phyloP scores from a whole-genome alignment of 2,888 invertebrate genomes.

The Chamaedrilus cognettii region DNA sequence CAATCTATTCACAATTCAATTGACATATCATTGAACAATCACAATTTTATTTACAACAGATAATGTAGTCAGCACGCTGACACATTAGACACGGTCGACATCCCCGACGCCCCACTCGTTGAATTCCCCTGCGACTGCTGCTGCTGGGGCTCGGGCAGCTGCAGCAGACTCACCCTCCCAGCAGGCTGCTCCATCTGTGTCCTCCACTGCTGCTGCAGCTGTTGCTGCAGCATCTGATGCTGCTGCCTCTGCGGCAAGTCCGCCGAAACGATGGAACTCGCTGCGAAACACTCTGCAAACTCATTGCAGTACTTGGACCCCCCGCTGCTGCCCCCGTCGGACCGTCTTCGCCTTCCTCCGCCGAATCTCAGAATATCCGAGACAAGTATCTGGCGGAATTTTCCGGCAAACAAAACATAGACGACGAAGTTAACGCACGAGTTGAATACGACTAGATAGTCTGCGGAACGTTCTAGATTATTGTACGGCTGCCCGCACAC shows the following conservation, averaged over 20 bases:
- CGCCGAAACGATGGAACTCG: not conserved
- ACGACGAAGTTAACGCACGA: constrained; percentile 55
- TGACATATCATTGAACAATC: no score
- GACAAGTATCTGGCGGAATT: constrained; percentile 41
- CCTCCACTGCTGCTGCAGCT: no score
- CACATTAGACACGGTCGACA: no score
- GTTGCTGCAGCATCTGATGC: not conserved
- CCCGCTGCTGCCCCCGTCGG: not conserved
- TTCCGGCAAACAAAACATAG: constrained; percentile 51
- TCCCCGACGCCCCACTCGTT: no score
- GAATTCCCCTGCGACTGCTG: no score
- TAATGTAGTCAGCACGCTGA: no score
- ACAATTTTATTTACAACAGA: no score
- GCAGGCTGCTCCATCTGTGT: no score
- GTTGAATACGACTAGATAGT: constrained; percentile 51
- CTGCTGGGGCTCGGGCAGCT: no score
- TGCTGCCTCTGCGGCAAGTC: no score
- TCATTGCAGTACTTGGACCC: constrained; percentile 3
- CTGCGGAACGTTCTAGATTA: constrained; percentile 39
- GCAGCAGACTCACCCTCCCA: no score
- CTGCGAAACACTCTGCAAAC: constrained; percentile 1
- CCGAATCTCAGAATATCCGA: not conserved
- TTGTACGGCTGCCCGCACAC: constrained; percentile 40
- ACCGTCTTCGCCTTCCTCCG: not conserved
- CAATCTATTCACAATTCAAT: no score